Evolutionary conservation across 2,113 vertebrate species (phyloP).

Genomic region (Sturnira hondurensis): DNA sequence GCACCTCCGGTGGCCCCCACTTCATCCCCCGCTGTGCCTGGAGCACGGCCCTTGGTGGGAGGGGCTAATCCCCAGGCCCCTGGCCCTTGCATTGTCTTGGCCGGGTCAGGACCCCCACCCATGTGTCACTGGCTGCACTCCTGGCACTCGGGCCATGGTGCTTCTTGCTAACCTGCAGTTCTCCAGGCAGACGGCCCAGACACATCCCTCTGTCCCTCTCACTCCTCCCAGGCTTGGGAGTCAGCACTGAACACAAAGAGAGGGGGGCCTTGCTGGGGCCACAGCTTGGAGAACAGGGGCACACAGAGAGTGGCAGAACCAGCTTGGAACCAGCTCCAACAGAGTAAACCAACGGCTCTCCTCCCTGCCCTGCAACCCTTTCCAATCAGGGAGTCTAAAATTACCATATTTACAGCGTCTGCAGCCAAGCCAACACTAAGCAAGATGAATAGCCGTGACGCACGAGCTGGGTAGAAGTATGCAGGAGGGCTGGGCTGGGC

Average conservation of each 20-base stretch:
- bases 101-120: not conserved
- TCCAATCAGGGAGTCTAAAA: slow-evolving; percentile 84
- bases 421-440: slow-evolving; percentile 81
- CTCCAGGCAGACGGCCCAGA: not conserved
- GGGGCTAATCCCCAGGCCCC: not conserved
- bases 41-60: not conserved
- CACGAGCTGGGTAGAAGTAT: slow-evolving; percentile 77
- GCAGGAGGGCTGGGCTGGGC: slow-evolving; percentile 64
- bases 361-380: slow-evolving; percentile 73
- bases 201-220: not conserved
- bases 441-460: slow-evolving; percentile 84
- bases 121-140: not conserved
- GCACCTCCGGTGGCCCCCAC: not conserved
- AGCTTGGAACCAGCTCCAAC: slow-evolving; percentile 51
- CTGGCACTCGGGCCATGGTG: not conserved
- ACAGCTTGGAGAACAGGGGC: not conserved
- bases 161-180: not conserved
- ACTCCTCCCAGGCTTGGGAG: not conserved
- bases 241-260: not conserved
- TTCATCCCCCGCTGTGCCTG: not conserved
- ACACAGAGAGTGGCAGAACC: not conserved
- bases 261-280: not conserved
- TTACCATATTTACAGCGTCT: slow-evolving; percentile 85
- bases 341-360: slow-evolving; percentile 70
- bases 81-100: not conserved